phyloP scores from a whole-genome alignment of 1,140 invertebrate genomes.

The Dreissena polymorpha region DNA sequence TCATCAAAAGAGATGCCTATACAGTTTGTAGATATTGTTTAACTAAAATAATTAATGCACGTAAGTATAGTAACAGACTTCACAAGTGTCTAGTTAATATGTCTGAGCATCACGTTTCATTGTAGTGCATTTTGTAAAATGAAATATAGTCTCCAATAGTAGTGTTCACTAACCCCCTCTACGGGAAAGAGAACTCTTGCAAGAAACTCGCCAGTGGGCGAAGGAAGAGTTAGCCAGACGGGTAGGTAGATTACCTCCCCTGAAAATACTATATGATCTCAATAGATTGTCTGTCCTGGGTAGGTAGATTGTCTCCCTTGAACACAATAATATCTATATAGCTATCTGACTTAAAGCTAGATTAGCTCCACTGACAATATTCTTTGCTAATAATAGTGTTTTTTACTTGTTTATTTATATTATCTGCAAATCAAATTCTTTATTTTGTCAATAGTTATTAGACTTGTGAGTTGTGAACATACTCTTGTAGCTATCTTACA shows the following conservation, averaged over 20 bases:
- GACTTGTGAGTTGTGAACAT: no score
- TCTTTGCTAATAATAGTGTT: no score
- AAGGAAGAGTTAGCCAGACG: slow-evolving; percentile 81
- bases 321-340: no score
- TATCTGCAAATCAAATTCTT: no score
- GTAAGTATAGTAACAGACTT: background rate
- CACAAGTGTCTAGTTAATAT: background rate
- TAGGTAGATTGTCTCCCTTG: no score
- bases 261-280: no score
- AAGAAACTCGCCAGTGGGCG: slow-evolving; percentile 90
- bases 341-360: no score
- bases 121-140: background rate
- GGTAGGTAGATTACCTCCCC: slow-evolving; percentile 55
- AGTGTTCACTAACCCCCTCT: slow-evolving; percentile 31
- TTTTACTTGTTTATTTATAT: no score
- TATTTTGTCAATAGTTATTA: no score
- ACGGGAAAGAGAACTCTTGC: slow-evolving; percentile 87
- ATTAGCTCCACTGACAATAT: no score
- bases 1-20: background rate
- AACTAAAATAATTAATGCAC: background rate
- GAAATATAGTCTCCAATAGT: background rate
- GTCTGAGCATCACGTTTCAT: background rate
- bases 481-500: no score
- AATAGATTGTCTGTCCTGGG: no score
- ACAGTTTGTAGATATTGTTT: background rate